Evolutionary conservation across 2,888 invertebrate genomes (phyloP), one percentile per base, ranked within the genome.

Genomic region (Heteromyza rotundicornis): DNA sequence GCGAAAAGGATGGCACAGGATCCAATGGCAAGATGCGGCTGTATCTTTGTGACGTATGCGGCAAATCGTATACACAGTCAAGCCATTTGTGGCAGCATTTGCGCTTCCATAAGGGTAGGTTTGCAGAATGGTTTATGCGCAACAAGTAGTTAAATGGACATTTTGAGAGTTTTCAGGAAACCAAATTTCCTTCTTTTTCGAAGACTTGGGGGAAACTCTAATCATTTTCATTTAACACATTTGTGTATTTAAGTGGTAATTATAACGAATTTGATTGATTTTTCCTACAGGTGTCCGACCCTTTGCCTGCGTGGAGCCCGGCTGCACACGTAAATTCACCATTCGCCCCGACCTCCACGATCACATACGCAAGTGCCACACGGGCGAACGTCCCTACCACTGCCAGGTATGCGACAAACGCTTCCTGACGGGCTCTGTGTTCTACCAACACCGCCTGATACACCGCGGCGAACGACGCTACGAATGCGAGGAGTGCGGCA

Each of bases 11-110:
- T 17, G 59, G 67, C 17, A 64, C 53, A 19, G 64, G 55, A 1
- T 63, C 66, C 2, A 65, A 70, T 1, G 70, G 74, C 0, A 79
- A 79, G 51, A 66, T 74, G 23, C 78, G 84, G 19, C 86, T 86
- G 24, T 87, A 86, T 68, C 82, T 87, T 5, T 88, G 88, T 68
- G 88, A 88, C 69, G 85, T 87, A 50, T 88, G 88, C 67, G 88
- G 87, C n/a, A 84, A 86, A 64, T 86, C 86, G 3, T 87, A 87
- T 69, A 84, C 88, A 0, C 88, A 89, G 73, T 88, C 88, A 0
- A 88, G 88, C 57, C 88, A 89, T 73, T 82, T 89, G 69, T 88
- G 88, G 87, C 88, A 89, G 60, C 89, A 89, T 71, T 86, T 88
- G 77, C 82, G 88, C 66, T 89, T 89, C 68, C 88, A 89, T 76